These are phyloP conservation scores for Tachina fera DNA, from an alignment of 2,888 invertebrate genomes.

Conservation along the genomic window DNA sequence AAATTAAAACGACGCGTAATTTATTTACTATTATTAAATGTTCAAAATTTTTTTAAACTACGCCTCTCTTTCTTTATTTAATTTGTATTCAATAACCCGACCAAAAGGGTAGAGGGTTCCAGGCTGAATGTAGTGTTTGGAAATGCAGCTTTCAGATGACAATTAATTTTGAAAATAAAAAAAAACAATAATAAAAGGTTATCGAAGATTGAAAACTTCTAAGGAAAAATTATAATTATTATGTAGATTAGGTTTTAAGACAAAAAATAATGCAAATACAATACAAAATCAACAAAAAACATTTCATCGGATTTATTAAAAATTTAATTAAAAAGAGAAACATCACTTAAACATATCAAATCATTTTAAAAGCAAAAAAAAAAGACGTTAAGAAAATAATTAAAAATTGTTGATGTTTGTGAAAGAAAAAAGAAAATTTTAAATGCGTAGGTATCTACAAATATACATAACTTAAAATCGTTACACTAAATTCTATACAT, in stretches of 20 bases:
- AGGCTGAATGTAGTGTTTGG: background rate
- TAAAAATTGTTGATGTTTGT: constrained; percentile 59
- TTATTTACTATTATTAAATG: too few species aligned
- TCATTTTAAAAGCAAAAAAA: constrained; percentile 30
- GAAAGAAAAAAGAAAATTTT: constrained; percentile 32
- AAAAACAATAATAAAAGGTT: background rate
- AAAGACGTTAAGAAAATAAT: constrained; percentile 3
- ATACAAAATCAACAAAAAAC: background rate
- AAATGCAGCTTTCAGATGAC: background rate
- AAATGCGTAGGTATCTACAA: constrained; percentile 9
- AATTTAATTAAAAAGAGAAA: constrained; percentile 22
- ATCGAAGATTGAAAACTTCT: background rate
- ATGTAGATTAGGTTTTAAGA: background rate
- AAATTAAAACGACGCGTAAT: too few species aligned
- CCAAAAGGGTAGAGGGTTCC: too few species aligned
- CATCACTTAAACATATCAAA: constrained; percentile 66
- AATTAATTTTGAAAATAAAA: background rate
- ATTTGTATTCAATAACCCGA: too few species aligned
- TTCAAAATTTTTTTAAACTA: too few species aligned
- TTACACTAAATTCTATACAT: constrained; percentile 11
- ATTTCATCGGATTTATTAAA: background rate
- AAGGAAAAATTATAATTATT: background rate
- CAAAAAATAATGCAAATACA: background rate
- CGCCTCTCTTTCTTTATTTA: too few species aligned
- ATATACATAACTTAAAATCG: constrained; percentile 13